Evolutionary conservation across 2,113 vertebrate species (phyloP), one percentile per base, ranked within the genome.

Genomic region (Corythornis madagascariensis): DNA sequence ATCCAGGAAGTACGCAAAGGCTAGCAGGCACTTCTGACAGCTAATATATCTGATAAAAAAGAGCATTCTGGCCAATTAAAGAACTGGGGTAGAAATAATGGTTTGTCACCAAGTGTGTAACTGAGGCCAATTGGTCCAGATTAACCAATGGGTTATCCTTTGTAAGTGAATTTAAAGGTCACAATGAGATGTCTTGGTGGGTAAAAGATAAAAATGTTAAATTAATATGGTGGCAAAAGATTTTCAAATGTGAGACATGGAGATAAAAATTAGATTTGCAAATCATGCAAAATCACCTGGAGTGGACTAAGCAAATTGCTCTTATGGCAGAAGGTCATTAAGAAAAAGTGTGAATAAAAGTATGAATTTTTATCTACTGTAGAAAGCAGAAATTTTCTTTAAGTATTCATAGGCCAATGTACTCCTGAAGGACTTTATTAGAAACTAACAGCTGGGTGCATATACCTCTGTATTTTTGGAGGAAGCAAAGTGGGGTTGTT

Each of bases 21-120:
- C 97, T 97, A 98, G 96, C 96, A 97, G 96, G 95, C 96, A 97
- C 94, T 97, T 97, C 94, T 98, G 97, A 98, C 97, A 98, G 97
- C 89, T 97, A 96, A 97, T 97, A 97, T 96, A 95, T 97, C 97
- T 97, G 94, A 85, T 96, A 95, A 96, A 97, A 97, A 97, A 97
- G 96, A 97, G 97, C 96, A 97, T 97, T 97, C 97, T 94, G 95
- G 97, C 97, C 98, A 98, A 98, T 98, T 98, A 98, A 97, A 98
- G 90, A 98, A 94, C 91, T 63, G 94, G 97, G 74, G 79, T 94
- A 96, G 97, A 97, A 97, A 97, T 98, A 98, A 97, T 97, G 97
- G 97, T 98, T 98, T 98, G 97, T 98, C 96, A 97, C 95, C 91
- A 93, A 97, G 95, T 95, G 94, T 97, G 94, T 97, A 97, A 96